Evolutionary conservation across 2,797 vertebrate genomes (phyloP).

Genomic region (Muscicapa comitata): DNA sequence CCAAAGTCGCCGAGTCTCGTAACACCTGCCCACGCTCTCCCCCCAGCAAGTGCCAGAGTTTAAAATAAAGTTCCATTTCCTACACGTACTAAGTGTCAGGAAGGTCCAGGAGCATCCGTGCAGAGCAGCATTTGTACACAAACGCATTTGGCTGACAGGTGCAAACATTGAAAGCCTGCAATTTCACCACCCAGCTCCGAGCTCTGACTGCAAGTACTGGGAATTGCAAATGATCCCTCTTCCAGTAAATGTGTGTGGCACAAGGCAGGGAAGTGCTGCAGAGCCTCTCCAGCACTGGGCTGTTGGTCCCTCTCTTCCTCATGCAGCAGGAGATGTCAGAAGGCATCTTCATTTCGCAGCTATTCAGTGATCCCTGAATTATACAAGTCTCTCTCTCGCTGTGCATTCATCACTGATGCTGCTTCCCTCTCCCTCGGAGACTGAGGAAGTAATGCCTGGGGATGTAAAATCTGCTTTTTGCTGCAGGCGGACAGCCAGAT

Average conservation of each 20-base stretch:
- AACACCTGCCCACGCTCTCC: constrained; percentile 32
- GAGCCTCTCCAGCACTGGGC: background rate
- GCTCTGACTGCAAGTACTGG: background rate
- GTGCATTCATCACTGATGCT: constrained; percentile 11
- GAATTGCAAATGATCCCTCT: background rate
- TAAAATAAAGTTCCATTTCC: constrained; percentile 58
- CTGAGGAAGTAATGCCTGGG: constrained; percentile 18
- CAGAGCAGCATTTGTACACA: background rate
- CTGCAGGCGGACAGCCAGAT: constrained; percentile 8
- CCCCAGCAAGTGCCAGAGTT: background rate
- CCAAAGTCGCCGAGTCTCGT: background rate
- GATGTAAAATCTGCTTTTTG: constrained; percentile 34
- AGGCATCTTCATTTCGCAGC: constrained; percentile 41
- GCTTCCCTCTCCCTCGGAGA: background rate
- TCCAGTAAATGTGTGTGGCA: background rate
- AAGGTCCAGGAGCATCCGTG: background rate
- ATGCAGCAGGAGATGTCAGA: constrained; percentile 17
- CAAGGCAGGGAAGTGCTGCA: background rate
- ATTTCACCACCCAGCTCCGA: background rate
- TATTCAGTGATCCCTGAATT: constrained; percentile 50
- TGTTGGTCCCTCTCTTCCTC: background rate
- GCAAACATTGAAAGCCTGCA: background rate
- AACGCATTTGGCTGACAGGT: constrained; percentile 33
- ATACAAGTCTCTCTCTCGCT: background rate
- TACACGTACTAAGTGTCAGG: constrained; percentile 50